Evolutionary conservation across 2,113 vertebrate species (phyloP).

Genomic region (Dasypus novemcinctus): DNA sequence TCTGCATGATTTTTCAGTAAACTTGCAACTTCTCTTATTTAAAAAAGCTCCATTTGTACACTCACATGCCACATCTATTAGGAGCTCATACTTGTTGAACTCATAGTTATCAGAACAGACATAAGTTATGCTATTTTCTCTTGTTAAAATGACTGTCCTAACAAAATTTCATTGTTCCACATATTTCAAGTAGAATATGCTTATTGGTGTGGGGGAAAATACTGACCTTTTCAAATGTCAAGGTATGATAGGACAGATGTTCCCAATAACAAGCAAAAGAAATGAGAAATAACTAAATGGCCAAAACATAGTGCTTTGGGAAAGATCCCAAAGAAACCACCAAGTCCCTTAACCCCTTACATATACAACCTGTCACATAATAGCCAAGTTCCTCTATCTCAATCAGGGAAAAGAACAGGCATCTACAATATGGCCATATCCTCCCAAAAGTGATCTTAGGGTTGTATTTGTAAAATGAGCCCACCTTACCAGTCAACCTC

Average conservation of each 20-base stretch:
- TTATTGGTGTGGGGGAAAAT: not conserved
- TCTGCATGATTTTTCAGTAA: no score
- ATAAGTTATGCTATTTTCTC: not conserved
- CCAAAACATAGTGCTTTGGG: not conserved
- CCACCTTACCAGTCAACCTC: not conserved
- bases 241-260: not conserved
- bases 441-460: not conserved
- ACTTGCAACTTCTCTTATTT: no score
- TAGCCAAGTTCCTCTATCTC: not conserved
- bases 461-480: not conserved
- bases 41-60: not conserved
- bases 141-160: not conserved
- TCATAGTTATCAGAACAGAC: not conserved
- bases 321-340: not conserved
- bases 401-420: not conserved
- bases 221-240: conserved; percentile 54
- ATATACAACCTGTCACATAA: not conserved
- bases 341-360: not conserved
- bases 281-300: not conserved
- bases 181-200: not conserved
- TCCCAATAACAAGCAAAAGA: not conserved
- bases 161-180: not conserved
- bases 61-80: not conserved
- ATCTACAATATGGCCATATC: not conserved
- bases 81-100: not conserved